Evolutionary conservation across 23 tunicate species (phyloP).

Genomic region (Phallusia fumigata): DNA sequence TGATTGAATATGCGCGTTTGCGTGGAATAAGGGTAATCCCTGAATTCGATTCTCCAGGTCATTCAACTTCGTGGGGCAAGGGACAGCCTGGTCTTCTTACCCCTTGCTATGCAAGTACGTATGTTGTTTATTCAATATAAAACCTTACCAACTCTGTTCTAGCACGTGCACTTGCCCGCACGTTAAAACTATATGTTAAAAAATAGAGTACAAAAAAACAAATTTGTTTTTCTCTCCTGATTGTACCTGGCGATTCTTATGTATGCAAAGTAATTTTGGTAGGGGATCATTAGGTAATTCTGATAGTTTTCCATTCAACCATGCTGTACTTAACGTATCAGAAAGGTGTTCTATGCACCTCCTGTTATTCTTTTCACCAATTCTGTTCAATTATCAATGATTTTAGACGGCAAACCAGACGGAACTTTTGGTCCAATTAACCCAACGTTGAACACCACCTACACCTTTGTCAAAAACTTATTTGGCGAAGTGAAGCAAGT

Average conservation of each 20-base stretch:
- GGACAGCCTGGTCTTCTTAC: conserved; percentile 85
- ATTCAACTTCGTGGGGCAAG: conserved; percentile 90
- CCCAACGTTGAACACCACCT: conserved; percentile 72
- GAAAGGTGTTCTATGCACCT: neutral
- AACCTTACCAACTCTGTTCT: too few species aligned
- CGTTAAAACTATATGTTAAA: too few species aligned
- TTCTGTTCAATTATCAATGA: neutral
- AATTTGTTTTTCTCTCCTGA: too few species aligned
- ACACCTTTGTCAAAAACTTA: conserved; percentile 74
- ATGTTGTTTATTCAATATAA: too few species aligned
- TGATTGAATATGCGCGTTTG: conserved; percentile 85
- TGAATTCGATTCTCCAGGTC: conserved; percentile 99
- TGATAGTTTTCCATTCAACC: too few species aligned
- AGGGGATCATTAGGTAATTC: too few species aligned
- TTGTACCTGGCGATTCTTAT: too few species aligned
- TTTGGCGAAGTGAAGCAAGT: conserved; percentile 66
- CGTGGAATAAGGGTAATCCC: conserved; percentile 97
- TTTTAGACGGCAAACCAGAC: conserved; percentile 52
- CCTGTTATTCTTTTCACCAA: neutral
- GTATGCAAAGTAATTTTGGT: too few species aligned
- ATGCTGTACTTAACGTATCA: too few species aligned
- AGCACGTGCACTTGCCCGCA: too few species aligned
- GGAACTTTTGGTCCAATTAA: conserved; percentile 89
- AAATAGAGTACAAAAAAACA: too few species aligned
- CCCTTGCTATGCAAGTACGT: conserved; percentile 79